These are phyloP conservation scores for Acrocephalus scirpaceus DNA, from an alignment of 2,797 vertebrate genomes.

Conservation along the genomic window DNA sequence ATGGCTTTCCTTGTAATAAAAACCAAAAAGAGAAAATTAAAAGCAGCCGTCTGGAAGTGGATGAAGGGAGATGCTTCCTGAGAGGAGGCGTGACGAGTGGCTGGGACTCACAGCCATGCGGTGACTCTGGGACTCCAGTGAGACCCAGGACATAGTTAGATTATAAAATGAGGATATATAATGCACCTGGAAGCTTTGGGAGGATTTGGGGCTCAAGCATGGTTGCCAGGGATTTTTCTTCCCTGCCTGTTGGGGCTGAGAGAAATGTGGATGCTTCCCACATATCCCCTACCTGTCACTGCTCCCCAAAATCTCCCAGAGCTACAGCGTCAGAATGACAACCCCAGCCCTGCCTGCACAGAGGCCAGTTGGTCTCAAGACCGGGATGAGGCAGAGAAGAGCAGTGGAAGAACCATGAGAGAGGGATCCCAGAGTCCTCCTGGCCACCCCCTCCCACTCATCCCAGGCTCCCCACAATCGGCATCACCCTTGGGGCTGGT, in stretches of 20 bases:
- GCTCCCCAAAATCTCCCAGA: fast-evolving
- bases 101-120: neutral
- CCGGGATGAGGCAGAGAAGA: fast-evolving
- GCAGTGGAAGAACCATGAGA: neutral
- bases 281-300: constrained; percentile 51
- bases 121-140: neutral
- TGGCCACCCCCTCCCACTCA: neutral
- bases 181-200: fast-evolving
- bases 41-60: constrained; percentile 33
- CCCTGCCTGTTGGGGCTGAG: constrained; percentile 69
- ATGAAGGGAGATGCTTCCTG: constrained; percentile 34
- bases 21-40: constrained; percentile 53
- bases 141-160: neutral
- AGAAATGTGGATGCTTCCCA: constrained; percentile 80
- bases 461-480: fast-evolving
- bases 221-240: neutral
- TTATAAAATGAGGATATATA: neutral
- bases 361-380: neutral
- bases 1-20: constrained; percentile 36
- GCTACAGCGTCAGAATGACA: neutral
- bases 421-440: neutral
- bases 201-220: neutral
- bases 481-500: neutral
- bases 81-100: neutral
- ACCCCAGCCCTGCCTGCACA: fast-evolving